A percentile compares a stretch with the other conserved stretches of the same genome.
Evolutionary conservation across 2,888 invertebrate genomes (phyloP).

Genomic region (Mactromeris polynyma): DNA sequence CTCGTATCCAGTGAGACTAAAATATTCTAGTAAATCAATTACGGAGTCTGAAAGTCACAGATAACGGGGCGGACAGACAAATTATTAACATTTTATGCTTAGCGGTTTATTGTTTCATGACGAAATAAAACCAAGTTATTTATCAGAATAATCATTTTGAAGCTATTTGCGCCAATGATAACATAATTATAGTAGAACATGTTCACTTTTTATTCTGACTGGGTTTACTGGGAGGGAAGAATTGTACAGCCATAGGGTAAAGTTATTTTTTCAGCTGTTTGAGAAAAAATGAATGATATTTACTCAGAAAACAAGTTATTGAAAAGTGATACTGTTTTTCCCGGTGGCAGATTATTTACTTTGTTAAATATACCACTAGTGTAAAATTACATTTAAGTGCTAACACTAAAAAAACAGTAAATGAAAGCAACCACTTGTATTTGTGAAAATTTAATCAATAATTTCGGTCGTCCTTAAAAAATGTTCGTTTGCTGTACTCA

Average conservation of each 20-base stretch:
- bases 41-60: neutral
- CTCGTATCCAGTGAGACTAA: neutral
- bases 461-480: neutral
- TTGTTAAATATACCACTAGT: conserved; percentile 4
- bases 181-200: neutral
- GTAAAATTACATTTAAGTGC: conserved; percentile 18
- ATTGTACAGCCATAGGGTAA: neutral
- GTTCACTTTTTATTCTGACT: neutral
- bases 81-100: neutral
- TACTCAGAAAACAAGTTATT: conserved; percentile 50
- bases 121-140: neutral
- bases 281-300: conserved; percentile 44
- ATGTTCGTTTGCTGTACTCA: too few relatives aligned
- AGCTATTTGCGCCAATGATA: conserved; percentile 2
- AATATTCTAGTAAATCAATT: neutral
- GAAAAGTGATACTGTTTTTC: conserved; percentile 33
- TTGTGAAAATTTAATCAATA: conserved; percentile 16
- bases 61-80: neutral
- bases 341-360: neutral
- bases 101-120: neutral
- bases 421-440: conserved; percentile 2
- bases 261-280: conserved; percentile 64
- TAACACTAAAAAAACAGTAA: conserved; percentile 11
- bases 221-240: neutral
- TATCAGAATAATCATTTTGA: conserved; percentile 1